phyloP scores from a whole-genome alignment of 1,140 invertebrate species.

The Orchestia grillus region DNA sequence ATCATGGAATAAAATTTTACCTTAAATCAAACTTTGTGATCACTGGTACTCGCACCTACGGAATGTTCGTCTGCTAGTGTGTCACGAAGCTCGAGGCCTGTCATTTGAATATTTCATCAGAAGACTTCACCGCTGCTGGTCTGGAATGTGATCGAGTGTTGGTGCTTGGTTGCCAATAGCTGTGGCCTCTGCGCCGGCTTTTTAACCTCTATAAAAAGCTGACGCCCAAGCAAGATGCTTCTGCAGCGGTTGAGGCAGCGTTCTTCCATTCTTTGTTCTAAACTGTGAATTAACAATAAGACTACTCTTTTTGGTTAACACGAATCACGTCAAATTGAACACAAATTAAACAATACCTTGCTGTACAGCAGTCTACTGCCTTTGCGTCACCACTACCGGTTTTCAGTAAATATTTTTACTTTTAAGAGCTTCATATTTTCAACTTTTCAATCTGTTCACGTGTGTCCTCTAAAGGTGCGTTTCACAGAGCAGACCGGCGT shows the following conservation, averaged over 20 bases:
- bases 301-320: neutral
- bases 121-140: neutral
- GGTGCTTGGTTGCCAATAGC: neutral
- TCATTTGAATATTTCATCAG: neutral
- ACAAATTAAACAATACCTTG: neutral
- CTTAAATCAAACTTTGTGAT: neutral
- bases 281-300: neutral
- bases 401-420: neutral
- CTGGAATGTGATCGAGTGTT: neutral
- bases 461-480: neutral
- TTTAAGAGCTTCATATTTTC: neutral
- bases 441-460: neutral
- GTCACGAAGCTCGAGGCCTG: neutral
- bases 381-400: neutral
- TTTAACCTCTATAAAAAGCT: neutral
- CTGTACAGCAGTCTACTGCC: neutral
- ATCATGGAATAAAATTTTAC: neutral
- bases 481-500: neutral
- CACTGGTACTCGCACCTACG: neutral
- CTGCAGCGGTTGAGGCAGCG: neutral
- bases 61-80: neutral
- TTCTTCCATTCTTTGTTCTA: neutral
- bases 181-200: neutral
- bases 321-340: neutral
- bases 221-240: neutral